Conservation (phyloP, 2,888 invertebrate genomes). For the Perithous albicinctus region DNA sequence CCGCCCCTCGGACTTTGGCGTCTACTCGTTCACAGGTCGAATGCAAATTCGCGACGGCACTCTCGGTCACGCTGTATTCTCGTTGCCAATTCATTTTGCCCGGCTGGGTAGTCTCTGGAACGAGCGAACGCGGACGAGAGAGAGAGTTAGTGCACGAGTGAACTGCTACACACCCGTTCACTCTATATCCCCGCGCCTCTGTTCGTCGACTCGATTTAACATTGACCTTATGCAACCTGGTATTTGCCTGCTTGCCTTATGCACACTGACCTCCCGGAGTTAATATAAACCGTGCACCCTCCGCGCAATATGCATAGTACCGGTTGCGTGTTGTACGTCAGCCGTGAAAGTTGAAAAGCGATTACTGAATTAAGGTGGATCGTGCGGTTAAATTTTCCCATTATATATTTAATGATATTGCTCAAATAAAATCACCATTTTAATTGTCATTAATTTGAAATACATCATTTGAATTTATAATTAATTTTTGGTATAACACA, state of each 20-base stretch:
- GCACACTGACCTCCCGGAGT: conserved; percentile 43
- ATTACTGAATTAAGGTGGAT: conserved; percentile 5
- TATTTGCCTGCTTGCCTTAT: conserved; percentile 41
- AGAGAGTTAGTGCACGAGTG: conserved; percentile 54
- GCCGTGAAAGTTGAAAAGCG: conserved; percentile 38
- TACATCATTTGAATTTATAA: no score
- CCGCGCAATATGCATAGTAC: conserved; percentile 20
- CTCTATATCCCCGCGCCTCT: conserved; percentile 49
- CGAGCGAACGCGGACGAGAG: no score
- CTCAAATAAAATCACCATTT: not conserved
- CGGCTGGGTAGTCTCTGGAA: conserved; percentile 16
- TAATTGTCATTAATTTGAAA: not conserved
- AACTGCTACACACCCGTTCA: conserved; percentile 14
- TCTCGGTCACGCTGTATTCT: conserved; percentile 32
- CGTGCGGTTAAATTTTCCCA: not conserved
- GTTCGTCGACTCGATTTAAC: conserved; percentile 65
- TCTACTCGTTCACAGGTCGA: conserved; percentile 23
- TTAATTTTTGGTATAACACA: no score
- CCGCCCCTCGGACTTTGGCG: conserved; percentile 22
- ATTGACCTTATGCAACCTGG: conserved; percentile 72
- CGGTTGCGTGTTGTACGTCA: conserved; percentile 51
- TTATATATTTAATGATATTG: not conserved
- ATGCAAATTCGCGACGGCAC: conserved; percentile 48
- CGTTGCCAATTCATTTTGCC: conserved; percentile 53
- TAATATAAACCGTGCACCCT: conserved; percentile 55